These are phyloP conservation scores for Cepaea hortensis DNA, from an alignment of 2,888 invertebrate species.

Conservation along the genomic window DNA sequence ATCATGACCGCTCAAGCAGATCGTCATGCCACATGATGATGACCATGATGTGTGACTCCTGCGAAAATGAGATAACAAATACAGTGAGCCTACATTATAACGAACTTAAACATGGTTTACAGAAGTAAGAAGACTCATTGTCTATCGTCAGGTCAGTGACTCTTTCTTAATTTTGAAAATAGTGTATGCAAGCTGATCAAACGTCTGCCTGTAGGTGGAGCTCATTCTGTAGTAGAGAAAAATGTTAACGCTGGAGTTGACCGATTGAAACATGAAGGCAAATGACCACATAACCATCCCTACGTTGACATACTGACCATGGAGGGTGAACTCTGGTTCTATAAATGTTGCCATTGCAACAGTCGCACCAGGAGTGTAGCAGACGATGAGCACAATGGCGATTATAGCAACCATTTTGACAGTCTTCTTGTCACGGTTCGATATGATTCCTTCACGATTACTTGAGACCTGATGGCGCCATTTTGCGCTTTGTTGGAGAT, in stretches of 20 bases:
- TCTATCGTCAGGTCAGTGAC: not conserved
- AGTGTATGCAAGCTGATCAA: not conserved
- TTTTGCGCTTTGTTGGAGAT: not conserved
- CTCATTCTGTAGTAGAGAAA: slow-evolving; percentile 12
- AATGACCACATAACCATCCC: not conserved
- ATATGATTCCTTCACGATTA: not conserved
- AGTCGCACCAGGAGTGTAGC: slow-evolving; percentile 13
- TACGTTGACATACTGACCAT: not conserved
- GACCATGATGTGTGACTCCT: no score
- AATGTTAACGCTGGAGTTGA: slow-evolving; percentile 16
- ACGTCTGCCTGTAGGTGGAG: not conserved
- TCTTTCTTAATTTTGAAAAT: not conserved
- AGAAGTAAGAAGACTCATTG: no score
- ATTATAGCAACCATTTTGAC: slow-evolving; percentile 14
- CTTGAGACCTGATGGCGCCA: not conserved
- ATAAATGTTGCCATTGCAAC: not conserved
- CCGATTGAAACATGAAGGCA: not conserved
- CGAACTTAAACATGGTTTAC: no score
- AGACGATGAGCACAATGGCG: slow-evolving; percentile 13
- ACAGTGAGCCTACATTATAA: no score
- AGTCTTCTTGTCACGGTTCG: not conserved
- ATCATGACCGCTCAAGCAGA: no score
- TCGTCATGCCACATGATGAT: no score
- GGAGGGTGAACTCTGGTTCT: not conserved
- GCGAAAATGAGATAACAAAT: no score